Evolutionary conservation across 2,113 vertebrate species (phyloP), one percentile per base, ranked within the genome.

Genomic region (Guaruba guarouba): DNA sequence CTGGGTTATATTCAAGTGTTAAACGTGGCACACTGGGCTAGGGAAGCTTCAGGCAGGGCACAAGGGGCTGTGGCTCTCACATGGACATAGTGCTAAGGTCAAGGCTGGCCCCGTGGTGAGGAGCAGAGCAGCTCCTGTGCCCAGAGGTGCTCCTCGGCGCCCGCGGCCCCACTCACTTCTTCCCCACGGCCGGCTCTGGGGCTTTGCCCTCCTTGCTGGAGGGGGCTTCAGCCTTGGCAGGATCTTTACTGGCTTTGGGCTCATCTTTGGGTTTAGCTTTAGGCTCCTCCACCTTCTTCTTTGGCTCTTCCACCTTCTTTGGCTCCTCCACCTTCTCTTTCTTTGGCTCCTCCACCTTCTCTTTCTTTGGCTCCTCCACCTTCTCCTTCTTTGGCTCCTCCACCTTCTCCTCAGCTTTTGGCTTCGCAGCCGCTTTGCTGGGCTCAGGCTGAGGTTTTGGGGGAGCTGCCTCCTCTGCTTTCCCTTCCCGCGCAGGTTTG

Each of bases 1-100:
- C 97, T 97, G 84, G 83, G 83, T 97, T 97, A 98, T 97, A 98
- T 95, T 98, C 98, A 98, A 97, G 98, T 98, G 97, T 97, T 96
- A 97, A 91, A 85, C 93, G 87, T 96, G 98, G 98, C 98, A 98
- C 98, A 95, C 96, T 98, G 98, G 69, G 98, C 98, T 93, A 97
- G 96, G 90, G 93, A 98, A 98, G 98, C 98, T 97, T 97, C 94
- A 88, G 97, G 97, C 51, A 31, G 85, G 82, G 69, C 83, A 25
- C 28, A 7, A 63, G 89, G 86, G 81, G 94, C 92, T 66, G 48
- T 23, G 3, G 67, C 92, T 97, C 93, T 87, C 90, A 71, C 67
- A 44, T 35, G 8, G 62, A 69, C 94, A 39, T 97, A 93, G 92
- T 97, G 97, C 97, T 97, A 97, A 96, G 66, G 95, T 51, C 94